A percentile compares a stretch with the other conserved stretches of the same genome.
phyloP scores from a whole-genome alignment of 2,888 invertebrate species.

The Gisinianus flammeolus region DNA sequence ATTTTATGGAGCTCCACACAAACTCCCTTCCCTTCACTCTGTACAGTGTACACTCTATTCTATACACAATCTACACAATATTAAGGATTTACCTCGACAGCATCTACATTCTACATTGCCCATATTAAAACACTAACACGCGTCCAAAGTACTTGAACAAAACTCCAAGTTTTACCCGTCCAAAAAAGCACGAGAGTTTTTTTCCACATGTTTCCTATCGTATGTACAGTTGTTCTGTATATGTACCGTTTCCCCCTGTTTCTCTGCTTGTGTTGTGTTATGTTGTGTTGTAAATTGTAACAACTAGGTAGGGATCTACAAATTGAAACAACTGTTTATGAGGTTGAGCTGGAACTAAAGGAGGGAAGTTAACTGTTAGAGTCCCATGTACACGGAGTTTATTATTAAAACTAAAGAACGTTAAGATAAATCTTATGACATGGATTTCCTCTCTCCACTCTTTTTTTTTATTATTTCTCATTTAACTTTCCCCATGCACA shows the following conservation, averaged over 20 bases:
- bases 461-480: too few relatives aligned
- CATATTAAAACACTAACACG: constrained; percentile 17
- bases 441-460: constrained; percentile 4
- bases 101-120: not conserved
- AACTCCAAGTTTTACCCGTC: not conserved
- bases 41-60: not conserved
- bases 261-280: not conserved
- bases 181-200: not conserved
- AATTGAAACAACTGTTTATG: constrained; percentile 34
- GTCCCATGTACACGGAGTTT: not conserved
- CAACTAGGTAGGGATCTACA: constrained; percentile 7
- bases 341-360: not conserved
- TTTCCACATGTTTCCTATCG: not conserved
- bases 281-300: not conserved
- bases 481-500: too few relatives aligned
- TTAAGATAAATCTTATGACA: constrained; percentile 28
- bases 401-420: not conserved
- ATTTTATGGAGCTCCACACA: not conserved
- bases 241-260: not conserved
- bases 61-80: not conserved
- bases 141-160: not conserved
- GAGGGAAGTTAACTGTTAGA: too few relatives aligned
- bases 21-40: not conserved
- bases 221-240: not conserved
- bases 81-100: not conserved